phyloP scores from a whole-genome alignment of 1,140 invertebrate species.

The Tetraneura akinire region DNA sequence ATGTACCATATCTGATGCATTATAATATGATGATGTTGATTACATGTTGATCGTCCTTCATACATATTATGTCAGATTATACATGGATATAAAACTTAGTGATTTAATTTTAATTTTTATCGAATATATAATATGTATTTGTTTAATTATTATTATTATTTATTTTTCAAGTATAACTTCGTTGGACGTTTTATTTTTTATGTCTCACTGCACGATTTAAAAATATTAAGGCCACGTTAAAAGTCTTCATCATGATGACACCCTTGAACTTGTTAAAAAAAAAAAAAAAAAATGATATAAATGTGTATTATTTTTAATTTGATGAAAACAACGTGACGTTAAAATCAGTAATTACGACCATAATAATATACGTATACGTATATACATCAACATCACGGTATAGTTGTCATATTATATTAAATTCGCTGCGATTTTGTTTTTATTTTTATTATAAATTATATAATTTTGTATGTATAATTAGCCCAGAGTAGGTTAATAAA shows the following conservation, averaged over 20 bases:
- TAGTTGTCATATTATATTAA: too few relatives aligned
- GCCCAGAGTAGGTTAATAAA: too few relatives aligned
- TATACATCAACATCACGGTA: too few relatives aligned
- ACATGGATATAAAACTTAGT: neutral
- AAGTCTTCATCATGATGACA: slow-evolving; percentile 9
- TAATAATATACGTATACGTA: too few relatives aligned
- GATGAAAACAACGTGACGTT: too few relatives aligned
- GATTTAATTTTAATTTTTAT: slow-evolving; percentile 4
- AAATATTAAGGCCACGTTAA: slow-evolving; percentile 15
- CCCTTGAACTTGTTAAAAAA: slow-evolving; percentile 17
- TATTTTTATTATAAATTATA: too few relatives aligned
- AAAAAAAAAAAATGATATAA: too few relatives aligned
- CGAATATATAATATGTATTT: too few relatives aligned
- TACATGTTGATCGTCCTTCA: neutral
- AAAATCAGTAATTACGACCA: too few relatives aligned
- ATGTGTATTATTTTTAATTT: neutral
- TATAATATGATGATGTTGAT: too few relatives aligned
- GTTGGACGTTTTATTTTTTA: neutral
- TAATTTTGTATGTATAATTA: too few relatives aligned
- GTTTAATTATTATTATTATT: neutral
- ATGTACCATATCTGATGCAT: neutral
- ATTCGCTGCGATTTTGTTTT: too few relatives aligned
- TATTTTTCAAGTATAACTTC: slow-evolving; percentile 15
- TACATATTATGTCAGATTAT: neutral
- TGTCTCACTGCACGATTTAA: neutral